Evolutionary conservation across 2,113 vertebrate genomes (phyloP).

Genomic region (Stictonetta naevosa): DNA sequence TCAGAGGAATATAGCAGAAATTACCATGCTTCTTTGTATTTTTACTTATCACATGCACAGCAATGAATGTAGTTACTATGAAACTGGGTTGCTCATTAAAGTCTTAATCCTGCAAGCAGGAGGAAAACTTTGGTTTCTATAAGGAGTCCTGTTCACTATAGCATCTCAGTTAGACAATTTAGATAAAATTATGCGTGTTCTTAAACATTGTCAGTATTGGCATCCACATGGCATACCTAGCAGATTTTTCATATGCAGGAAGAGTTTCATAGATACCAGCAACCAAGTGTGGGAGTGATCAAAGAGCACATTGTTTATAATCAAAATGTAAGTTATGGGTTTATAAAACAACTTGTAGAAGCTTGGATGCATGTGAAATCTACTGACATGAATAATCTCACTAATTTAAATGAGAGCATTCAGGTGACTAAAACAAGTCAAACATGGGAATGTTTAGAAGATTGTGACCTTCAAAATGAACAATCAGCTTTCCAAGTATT

Average conservation of each 20-base stretch:
- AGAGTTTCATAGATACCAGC: background rate
- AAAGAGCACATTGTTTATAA: conserved; percentile 47
- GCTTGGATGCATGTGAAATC: conserved; percentile 16
- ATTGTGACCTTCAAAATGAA: conserved; percentile 31
- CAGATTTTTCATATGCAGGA: background rate
- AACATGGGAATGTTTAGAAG: conserved; percentile 15
- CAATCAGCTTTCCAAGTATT: conserved; percentile 11
- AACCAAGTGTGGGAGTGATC: background rate
- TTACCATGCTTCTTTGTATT: background rate
- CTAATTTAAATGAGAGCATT: conserved; percentile 52
- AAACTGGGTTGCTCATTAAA: background rate
- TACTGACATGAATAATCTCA: conserved; percentile 39
- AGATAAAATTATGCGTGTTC: background rate
- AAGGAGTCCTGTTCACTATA: background rate
- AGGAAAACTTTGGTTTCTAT: background rate
- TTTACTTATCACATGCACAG: fast-evolving
- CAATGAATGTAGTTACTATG: background rate
- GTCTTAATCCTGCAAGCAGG: background rate
- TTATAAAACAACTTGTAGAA: conserved; percentile 36
- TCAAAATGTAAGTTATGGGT: conserved; percentile 40
- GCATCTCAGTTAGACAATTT: background rate
- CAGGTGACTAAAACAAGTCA: conserved; percentile 45
- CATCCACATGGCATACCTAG: background rate
- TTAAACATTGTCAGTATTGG: background rate
- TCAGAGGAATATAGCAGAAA: background rate